These are phyloP conservation scores for Porites evermanni DNA, from an alignment of 92 coral and sea anemone species.

Conservation along the genomic window DNA sequence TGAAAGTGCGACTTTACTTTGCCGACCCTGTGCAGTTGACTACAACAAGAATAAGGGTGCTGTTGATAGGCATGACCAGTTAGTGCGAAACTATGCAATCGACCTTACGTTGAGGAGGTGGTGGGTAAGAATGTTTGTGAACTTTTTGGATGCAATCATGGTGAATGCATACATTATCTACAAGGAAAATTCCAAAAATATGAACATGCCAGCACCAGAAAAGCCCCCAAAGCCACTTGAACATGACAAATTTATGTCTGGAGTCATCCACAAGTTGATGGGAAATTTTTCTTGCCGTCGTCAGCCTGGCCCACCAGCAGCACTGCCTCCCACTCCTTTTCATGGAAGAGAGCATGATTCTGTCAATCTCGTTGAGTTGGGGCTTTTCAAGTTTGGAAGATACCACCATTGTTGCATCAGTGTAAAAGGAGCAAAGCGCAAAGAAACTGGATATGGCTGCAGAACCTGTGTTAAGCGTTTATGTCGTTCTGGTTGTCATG, in stretches of 20 bases:
- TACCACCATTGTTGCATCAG: too few relatives aligned
- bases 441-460: too few relatives aligned
- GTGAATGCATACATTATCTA: background rate
- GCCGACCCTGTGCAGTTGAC: constrained; percentile 33
- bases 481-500: too few relatives aligned
- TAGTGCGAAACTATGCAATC: constrained; percentile 29
- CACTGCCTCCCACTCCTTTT: constrained; percentile 35
- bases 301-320: constrained; percentile 54
- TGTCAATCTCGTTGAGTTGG: too few relatives aligned
- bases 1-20: constrained; percentile 17
- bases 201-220: constrained; percentile 44
- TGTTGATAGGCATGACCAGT: constrained; percentile 23
- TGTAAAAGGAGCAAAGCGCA: too few relatives aligned
- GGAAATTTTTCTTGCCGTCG: constrained; percentile 51
- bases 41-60: constrained; percentile 38
- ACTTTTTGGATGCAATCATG: too few relatives aligned
- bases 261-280: constrained; percentile 14
- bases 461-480: too few relatives aligned
- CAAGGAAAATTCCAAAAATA: constrained; percentile 35
- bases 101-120: constrained; percentile 7
- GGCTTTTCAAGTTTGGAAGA: too few relatives aligned
- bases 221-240: constrained; percentile 46
- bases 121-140: too few relatives aligned
- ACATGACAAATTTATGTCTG: too few relatives aligned
- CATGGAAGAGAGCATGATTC: too few relatives aligned